Base-by-base conservation (phyloP, 1,140 invertebrate species). In the Drosophila sulfurigaster region DNA sequence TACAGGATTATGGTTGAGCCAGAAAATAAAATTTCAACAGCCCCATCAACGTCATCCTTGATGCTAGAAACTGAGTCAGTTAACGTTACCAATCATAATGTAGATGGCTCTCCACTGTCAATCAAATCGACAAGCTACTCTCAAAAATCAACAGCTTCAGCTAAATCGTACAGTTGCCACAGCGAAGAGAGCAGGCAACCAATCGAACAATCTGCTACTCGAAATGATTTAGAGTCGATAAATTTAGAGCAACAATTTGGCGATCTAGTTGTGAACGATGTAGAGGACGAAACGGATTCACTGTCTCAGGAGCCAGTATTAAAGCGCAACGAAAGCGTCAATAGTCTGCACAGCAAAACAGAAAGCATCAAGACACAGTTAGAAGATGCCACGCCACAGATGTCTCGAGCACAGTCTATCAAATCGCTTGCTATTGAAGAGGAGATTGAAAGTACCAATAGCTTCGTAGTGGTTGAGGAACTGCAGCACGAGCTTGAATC, bases 341-440 rank as follows among this genome's bases (percentile, higher is more conserved):
- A 68, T 8, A 91, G 86, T 35, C 46, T 90, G 3, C 87, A 92
- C 32, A 92, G 91, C 45, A 91, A 91, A 69, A 86, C 79, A 10
- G 91, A 92, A 48, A 92, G 91, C 64, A 92, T 92, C 10, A 82
- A 81, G 57, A 92, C 91, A 5, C 87, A 89, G 32, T 25, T 92
- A 35, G 91, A 91, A 32, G 91, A 91, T 38, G 71, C 75, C 2
- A 82, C 91, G 0, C 91, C 91, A 11, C 71, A 88, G 38, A 52
- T 92, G 0, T 92, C 91, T 6, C 75, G 91, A 1, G 78, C 91
- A 0, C 91, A 92, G 45, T 92, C 91, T 0, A 73, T 68, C 0
- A 92, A 92, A 51, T 92, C 91, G 0, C 15, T 92, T 30, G 72
- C 78, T 11, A 92, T 92, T 11, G 91, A 92, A 38, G 91, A 92